Percentiles rank a stretch among this genome's conserved stretches.
Conservation (phyloP, 2,888 invertebrate species). For the Agrochola circellaris region DNA sequence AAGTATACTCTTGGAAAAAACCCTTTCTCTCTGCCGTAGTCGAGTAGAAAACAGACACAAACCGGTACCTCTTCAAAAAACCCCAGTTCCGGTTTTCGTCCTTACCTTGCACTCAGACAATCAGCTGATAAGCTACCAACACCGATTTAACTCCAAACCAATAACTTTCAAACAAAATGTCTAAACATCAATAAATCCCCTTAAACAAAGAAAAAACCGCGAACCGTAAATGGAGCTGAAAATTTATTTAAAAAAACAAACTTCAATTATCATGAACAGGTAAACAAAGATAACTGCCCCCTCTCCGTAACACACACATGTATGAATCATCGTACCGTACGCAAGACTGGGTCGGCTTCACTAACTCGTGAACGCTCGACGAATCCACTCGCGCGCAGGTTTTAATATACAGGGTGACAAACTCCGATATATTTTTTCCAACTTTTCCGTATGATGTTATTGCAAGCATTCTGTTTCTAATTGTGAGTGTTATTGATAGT, state of each 20-base stretch:
- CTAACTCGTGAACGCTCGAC: constrained; percentile 75
- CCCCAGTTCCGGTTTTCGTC: neutral
- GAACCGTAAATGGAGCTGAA: constrained; percentile 25
- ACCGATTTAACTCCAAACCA: neutral
- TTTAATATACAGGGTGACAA: constrained; percentile 47
- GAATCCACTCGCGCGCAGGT: constrained; percentile 81
- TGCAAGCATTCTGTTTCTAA: constrained; percentile 67
- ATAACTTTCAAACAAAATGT: constrained; percentile 9
- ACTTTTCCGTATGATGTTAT: constrained; percentile 69
- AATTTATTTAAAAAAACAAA: constrained; percentile 4
- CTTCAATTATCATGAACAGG: constrained; percentile 54
- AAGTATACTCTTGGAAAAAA: neutral
- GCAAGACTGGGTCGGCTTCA: constrained; percentile 48
- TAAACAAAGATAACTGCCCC: constrained; percentile 65
- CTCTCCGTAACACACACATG: constrained; percentile 52
- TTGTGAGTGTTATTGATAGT: constrained; percentile 74
- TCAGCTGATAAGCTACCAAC: neutral
- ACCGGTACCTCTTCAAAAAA: neutral
- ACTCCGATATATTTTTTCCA: constrained; percentile 38
- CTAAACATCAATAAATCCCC: constrained; percentile 31
- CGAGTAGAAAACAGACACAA: neutral
- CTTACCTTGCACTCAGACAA: neutral
- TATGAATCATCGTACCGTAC: constrained; percentile 61
- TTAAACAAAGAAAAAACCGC: constrained; percentile 40
- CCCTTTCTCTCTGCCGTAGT: no score